These are phyloP conservation scores for Theristus sp. DNA, from an alignment of 2,888 invertebrate genomes.

Conservation along the genomic window DNA sequence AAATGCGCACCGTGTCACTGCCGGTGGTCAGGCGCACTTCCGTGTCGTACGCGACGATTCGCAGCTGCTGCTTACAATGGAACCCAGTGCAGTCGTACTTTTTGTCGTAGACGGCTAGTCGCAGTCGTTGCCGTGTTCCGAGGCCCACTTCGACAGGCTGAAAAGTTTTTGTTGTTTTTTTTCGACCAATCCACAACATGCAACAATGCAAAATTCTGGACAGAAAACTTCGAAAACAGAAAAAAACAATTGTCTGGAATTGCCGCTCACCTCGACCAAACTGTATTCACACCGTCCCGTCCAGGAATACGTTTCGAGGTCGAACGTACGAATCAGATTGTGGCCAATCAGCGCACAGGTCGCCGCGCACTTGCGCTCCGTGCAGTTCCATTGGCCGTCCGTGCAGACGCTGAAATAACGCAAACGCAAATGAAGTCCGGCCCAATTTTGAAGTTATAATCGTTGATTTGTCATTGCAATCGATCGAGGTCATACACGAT, in stretches of 20 bases:
- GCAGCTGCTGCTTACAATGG: background rate
- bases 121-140: background rate
- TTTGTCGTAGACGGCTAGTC: conserved; percentile 1
- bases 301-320: conserved; percentile 42
- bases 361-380: conserved; percentile 52
- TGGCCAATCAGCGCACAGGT: conserved; percentile 68
- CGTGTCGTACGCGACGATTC: background rate
- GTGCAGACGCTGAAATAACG: conserved; percentile 43
- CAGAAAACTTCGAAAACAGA: too few relatives aligned
- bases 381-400: conserved; percentile 59
- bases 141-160: too few relatives aligned
- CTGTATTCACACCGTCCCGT: conserved; percentile 78
- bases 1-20: background rate
- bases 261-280: conserved; percentile 33
- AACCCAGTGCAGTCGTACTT: conserved; percentile 1
- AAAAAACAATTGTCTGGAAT: background rate
- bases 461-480: too few relatives aligned
- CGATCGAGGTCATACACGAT: too few relatives aligned
- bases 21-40: background rate
- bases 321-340: conserved; percentile 76
- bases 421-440: too few relatives aligned
- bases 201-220: too few relatives aligned
- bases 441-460: too few relatives aligned
- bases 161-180: too few relatives aligned
- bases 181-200: too few relatives aligned